Evolutionary conservation across 1,140 invertebrate species (phyloP), one percentile per base, ranked within the genome.

Genomic region (Drosophila nasuta): DNA sequence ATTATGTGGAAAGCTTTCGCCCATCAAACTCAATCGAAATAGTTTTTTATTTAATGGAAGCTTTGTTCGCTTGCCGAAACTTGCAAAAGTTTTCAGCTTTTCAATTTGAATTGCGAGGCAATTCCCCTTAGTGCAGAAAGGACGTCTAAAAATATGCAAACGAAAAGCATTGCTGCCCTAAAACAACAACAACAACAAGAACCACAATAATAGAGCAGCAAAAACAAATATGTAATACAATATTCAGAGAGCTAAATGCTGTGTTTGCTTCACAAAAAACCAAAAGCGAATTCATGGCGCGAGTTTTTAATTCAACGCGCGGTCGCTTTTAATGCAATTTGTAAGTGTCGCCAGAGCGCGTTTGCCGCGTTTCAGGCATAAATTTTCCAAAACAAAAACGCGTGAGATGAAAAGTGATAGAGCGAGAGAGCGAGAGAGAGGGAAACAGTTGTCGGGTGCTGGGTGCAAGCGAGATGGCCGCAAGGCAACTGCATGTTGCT

Each of bases 261-360:
- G 20, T 25, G 20, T 25, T 20, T 8, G 49, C 51, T 25, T 25
- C 62, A 48, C 17, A 45, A 64, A 43, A 43, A 7, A 64, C 41
- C 57, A 41, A 13, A 43, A 64, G 45, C 57, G 63, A 72, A 75
- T 71, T 71, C 72, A 75, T 71, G 60, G 64, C 52, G 33, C 41
- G 54, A 65, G 58, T 68, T 85, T 75, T 58, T 63, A 85, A 75
- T 75, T 79, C 58, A 68, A 49, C 54, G 66, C 54, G 66, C 68
- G 51, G 64, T 43, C 73, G 66, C 59, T 80, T 82, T 87, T 75
- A 88, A 88, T 83, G 73, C 83, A 88, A 88, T 87, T 88, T 78
- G 80, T 72, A 76, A 76, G 77, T 67, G 77, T 74, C 73, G 62
- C 52, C 57, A 56, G 68, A 33, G 65, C 64, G 68, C 41, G 59